Percentiles rank a stretch among this genome's conserved stretches.
Evolutionary conservation across 2,113 vertebrate genomes (phyloP).

Genomic region (Meriones unguiculatus): DNA sequence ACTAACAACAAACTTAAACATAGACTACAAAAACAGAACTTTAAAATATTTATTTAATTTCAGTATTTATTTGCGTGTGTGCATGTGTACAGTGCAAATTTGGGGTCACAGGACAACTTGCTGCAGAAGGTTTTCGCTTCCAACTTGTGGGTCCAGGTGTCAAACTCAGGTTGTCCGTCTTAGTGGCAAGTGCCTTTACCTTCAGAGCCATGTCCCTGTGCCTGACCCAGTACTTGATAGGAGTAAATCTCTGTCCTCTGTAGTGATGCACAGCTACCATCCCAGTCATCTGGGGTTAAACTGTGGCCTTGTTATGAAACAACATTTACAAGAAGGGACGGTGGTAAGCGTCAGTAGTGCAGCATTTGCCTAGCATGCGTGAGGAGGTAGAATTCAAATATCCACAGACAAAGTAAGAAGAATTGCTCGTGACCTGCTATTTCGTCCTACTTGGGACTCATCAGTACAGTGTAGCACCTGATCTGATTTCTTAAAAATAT

Average conservation of each 20-base stretch:
- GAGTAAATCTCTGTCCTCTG: not conserved
- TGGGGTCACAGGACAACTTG: not conserved
- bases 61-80: not conserved
- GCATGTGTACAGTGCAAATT: not conserved
- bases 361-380: not conserved
- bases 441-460: not conserved
- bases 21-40: not conserved
- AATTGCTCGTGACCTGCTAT: not conserved
- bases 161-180: not conserved
- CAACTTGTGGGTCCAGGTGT: not conserved
- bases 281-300: not conserved
- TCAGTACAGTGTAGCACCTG: not conserved
- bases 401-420: not conserved
- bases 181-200: not conserved
- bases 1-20: not conserved
- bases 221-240: not conserved
- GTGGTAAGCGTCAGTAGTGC: not conserved
- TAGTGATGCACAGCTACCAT: not conserved
- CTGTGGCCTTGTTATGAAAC: not conserved
- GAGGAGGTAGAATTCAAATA: not conserved
- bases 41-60: not conserved
- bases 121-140: not conserved
- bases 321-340: not conserved
- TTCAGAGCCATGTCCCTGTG: not conserved
- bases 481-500: not conserved